Conservation (phyloP, 1,140 invertebrate species). For the Yoshiicerus persimilis region DNA sequence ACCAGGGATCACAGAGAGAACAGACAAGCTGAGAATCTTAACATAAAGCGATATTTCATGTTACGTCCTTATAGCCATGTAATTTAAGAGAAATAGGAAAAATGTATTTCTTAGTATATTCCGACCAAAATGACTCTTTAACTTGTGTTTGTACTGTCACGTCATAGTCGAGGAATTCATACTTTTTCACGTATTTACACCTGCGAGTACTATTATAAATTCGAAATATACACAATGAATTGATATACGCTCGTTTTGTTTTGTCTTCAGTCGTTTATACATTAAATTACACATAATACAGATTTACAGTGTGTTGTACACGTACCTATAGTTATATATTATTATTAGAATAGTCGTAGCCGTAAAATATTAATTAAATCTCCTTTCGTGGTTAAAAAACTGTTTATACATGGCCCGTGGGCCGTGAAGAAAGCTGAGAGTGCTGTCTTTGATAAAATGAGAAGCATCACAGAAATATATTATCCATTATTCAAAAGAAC, state of each 20-base stretch:
- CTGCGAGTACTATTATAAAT: neutral
- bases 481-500: neutral
- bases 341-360: neutral
- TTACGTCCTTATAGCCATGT: neutral
- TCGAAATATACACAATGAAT: neutral
- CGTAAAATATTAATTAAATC: neutral
- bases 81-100: neutral
- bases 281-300: neutral
- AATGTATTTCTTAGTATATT: neutral
- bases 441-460: neutral
- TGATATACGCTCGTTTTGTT: neutral
- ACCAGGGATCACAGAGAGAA: neutral
- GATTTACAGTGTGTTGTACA: neutral
- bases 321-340: neutral
- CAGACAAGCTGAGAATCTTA: neutral
- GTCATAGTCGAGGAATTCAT: neutral
- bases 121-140: neutral
- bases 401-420: neutral
- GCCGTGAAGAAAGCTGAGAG: neutral
- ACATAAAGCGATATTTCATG: neutral
- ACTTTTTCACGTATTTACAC: neutral
- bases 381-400: neutral
- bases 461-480: neutral
- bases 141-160: neutral
- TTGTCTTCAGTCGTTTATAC: neutral